Evolutionary conservation across 2,888 invertebrate genomes (phyloP).

Genomic region (Aphidoletes aphidimyza): DNA sequence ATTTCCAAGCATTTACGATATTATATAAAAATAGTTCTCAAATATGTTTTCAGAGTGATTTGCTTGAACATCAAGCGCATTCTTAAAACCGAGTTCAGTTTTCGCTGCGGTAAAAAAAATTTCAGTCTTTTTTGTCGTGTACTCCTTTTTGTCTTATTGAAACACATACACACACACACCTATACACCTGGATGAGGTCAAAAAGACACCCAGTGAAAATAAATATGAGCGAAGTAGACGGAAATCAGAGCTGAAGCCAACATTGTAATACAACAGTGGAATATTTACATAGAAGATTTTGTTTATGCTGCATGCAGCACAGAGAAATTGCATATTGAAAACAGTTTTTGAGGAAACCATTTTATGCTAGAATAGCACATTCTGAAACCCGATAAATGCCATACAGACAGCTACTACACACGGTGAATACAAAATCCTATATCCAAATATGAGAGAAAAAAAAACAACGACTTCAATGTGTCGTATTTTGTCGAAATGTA

Average conservation of each 20-base stretch:
- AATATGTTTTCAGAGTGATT: conserved; percentile 12
- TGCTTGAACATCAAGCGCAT: not conserved
- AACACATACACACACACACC: not conserved
- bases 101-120: not conserved
- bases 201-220: not conserved
- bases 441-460: not conserved
- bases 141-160: not conserved
- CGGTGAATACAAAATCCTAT: not conserved
- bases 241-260: conserved; percentile 44
- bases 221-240: conserved; percentile 16
- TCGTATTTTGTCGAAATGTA: conserved; percentile 27
- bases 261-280: conserved; percentile 14
- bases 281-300: conserved; percentile 34
- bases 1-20: not conserved
- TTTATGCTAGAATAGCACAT: conserved; percentile 9
- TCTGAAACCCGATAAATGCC: conserved; percentile 25
- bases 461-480: not conserved
- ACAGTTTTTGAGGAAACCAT: conserved; percentile 24
- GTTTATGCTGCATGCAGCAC: not conserved
- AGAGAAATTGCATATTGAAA: not conserved
- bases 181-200: not conserved
- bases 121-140: not conserved
- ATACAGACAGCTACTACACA: not conserved
- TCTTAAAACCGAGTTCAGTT: not conserved
- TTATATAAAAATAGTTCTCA: not conserved